Conservation (phyloP, 1,140 invertebrate genomes). For the Drosophila navojoa region DNA sequence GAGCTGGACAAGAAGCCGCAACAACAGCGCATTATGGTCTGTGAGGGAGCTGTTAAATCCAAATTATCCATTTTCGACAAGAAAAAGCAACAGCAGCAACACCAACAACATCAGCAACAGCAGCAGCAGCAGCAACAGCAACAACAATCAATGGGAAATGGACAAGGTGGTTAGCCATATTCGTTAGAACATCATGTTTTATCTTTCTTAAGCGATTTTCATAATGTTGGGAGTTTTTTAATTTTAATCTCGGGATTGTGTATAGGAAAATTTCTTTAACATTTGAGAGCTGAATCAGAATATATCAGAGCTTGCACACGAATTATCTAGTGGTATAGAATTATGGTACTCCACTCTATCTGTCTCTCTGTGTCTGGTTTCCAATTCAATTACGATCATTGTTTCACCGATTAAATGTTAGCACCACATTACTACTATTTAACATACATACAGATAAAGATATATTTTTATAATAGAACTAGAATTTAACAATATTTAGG, state of each 20-base stretch:
- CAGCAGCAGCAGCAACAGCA: slow-evolving; percentile 51
- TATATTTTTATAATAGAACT: slow-evolving; percentile 13
- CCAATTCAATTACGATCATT: slow-evolving; percentile 1
- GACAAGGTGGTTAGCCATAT: slow-evolving; percentile 51
- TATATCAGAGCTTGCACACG: slow-evolving; percentile 14
- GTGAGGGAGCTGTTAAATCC: slow-evolving; percentile 92
- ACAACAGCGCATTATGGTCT: slow-evolving; percentile 88
- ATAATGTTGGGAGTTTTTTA: slow-evolving; percentile 18
- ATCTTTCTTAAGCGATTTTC: slow-evolving; percentile 33
- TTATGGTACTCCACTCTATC: neutral
- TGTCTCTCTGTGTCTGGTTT: slow-evolving; percentile 1
- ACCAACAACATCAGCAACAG: slow-evolving; percentile 17
- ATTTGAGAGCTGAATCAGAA: slow-evolving; percentile 10
- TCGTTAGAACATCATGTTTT: slow-evolving; percentile 9
- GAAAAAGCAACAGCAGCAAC: slow-evolving; percentile 84
- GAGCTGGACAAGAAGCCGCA: slow-evolving; percentile 83
- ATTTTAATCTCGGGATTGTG: slow-evolving; percentile 14
- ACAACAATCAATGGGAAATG: slow-evolving; percentile 37
- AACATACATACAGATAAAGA: neutral
- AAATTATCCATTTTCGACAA: slow-evolving; percentile 94
- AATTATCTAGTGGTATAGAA: slow-evolving; percentile 13
- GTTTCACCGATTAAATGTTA: slow-evolving; percentile 15
- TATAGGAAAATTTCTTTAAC: neutral
- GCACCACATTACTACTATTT: slow-evolving; percentile 1
- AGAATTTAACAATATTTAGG: slow-evolving; percentile 9